These are phyloP conservation scores for Paramacrobiotus metropolitanus DNA, from an alignment of 1,140 invertebrate genomes.

Conservation along the genomic window DNA sequence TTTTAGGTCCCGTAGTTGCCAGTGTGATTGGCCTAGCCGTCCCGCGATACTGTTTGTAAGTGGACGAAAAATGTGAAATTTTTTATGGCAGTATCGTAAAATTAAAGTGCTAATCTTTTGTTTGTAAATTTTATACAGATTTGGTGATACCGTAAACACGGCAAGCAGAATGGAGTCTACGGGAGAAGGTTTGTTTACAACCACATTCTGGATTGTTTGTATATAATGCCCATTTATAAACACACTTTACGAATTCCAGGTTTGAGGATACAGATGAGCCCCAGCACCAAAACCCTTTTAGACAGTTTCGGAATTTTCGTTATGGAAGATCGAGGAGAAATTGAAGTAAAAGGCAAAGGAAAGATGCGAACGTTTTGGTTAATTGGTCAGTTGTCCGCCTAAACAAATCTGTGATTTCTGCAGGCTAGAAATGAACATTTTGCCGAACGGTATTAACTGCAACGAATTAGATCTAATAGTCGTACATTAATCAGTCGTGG, in stretches of 20 bases:
- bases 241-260: no score
- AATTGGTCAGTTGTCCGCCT: no score
- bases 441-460: no score
- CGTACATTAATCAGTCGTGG: no score
- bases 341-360: constrained; percentile 60
- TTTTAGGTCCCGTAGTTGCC: constrained; percentile 52
- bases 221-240: no score
- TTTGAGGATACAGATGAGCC: constrained; percentile 78
- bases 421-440: no score
- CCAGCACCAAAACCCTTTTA: constrained; percentile 59
- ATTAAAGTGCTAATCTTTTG: neutral
- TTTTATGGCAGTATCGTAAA: neutral
- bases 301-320: constrained; percentile 73
- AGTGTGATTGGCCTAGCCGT: constrained; percentile 77
- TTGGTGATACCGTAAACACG: constrained; percentile 81
- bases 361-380: constrained; percentile 23
- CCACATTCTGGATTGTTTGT: no score
- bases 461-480: no score
- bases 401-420: no score
- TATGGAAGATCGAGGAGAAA: constrained; percentile 59
- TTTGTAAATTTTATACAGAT: constrained; percentile 19
- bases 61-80: neutral
- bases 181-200: no score
- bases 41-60: constrained; percentile 34
- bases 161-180: constrained; percentile 82